A percentile compares a stretch with the other conserved stretches of the same genome.
Conservation (phyloP, 2,888 invertebrate genomes). For the Papilio protenor region DNA sequence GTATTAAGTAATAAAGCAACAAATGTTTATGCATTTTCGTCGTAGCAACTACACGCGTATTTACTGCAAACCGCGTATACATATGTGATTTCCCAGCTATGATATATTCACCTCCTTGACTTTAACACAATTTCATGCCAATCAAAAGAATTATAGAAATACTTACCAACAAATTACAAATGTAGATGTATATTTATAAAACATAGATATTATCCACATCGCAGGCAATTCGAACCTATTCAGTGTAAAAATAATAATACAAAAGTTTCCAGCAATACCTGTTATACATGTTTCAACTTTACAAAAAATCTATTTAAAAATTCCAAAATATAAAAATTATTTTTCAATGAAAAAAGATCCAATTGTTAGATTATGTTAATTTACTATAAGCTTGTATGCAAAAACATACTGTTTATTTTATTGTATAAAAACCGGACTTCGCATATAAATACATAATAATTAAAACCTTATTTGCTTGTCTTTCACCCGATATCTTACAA, state of each 20-base stretch:
- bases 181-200: neutral
- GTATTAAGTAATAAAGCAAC: neutral
- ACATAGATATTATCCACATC: neutral
- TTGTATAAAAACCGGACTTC: too few relatives aligned
- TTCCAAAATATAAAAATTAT: neutral
- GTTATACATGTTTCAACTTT: neutral
- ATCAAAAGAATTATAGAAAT: neutral
- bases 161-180: neutral
- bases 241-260: neutral
- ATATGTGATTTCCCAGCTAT: neutral
- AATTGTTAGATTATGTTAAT: too few relatives aligned
- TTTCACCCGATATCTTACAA: too few relatives aligned
- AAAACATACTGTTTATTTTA: too few relatives aligned
- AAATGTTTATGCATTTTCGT: neutral
- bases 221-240: slow-evolving; percentile 1
- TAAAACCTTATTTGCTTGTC: too few relatives aligned
- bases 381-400: too few relatives aligned
- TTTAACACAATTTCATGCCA: neutral
- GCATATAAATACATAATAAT: too few relatives aligned
- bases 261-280: neutral
- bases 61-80: neutral
- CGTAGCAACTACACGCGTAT: neutral
- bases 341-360: neutral
- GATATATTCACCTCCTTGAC: neutral
- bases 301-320: neutral